These are phyloP conservation scores for Calephelis virginiensis DNA, from an alignment of 1,140 invertebrate genomes.

Conservation along the genomic window DNA sequence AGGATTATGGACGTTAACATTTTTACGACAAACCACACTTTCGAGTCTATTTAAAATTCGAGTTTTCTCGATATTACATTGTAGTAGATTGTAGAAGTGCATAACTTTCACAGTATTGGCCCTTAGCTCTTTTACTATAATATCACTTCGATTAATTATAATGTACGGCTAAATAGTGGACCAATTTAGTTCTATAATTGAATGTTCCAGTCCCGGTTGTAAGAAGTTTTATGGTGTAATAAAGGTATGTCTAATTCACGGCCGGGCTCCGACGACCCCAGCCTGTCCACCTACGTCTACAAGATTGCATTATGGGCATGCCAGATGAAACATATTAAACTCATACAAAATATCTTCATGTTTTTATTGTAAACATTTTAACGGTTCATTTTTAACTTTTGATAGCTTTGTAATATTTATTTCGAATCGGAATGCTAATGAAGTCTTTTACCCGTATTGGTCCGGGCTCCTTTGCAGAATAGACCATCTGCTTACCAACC, in stretches of 20 bases:
- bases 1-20: too few relatives aligned
- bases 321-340: conserved; percentile 5
- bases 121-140: neutral
- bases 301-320: neutral
- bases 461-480: too few relatives aligned
- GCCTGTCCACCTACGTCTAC: conserved; percentile 7
- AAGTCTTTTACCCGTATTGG: too few relatives aligned
- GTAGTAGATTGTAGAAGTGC: too few relatives aligned
- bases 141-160: conserved; percentile 31
- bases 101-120: neutral
- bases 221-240: conserved; percentile 28
- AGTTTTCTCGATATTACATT: too few relatives aligned
- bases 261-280: neutral
- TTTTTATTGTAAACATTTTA: neutral
- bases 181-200: conserved; percentile 33
- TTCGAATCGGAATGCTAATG: too few relatives aligned
- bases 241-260: conserved; percentile 8
- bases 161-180: conserved; percentile 27
- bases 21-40: too few relatives aligned
- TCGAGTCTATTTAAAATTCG: too few relatives aligned
- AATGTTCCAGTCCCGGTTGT: conserved; percentile 32
- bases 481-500: too few relatives aligned
- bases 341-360: conserved; percentile 1
- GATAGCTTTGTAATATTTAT: neutral
- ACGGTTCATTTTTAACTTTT: neutral